These are phyloP conservation scores for Periphyllus acericola DNA, from an alignment of 2,888 invertebrate species.

Conservation along the genomic window DNA sequence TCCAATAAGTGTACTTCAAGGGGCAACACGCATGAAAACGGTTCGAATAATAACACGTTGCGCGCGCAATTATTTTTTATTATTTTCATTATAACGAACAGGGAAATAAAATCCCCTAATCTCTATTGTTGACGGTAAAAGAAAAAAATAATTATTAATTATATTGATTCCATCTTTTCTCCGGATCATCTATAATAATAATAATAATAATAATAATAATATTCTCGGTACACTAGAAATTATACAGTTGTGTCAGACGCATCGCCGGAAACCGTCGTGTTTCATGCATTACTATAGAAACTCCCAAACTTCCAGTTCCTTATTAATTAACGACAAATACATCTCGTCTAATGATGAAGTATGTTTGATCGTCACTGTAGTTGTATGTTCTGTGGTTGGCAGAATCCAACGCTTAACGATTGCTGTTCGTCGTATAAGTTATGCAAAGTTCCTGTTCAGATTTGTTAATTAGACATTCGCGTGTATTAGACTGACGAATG, in stretches of 20 bases:
- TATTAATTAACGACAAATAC: conserved; percentile 57
- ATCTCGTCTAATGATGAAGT: conserved; percentile 38
- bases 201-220: too few species aligned
- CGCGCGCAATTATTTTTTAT: not conserved
- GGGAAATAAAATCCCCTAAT: too few species aligned
- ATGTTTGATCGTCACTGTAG: conserved; percentile 54
- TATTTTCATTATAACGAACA: not conserved
- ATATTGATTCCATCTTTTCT: not conserved
- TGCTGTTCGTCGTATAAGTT: conserved; percentile 35
- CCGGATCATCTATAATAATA: not conserved
- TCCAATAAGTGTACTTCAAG: too few species aligned
- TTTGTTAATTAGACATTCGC: conserved; percentile 51
- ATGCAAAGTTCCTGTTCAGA: conserved; percentile 41
- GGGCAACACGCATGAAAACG: too few species aligned
- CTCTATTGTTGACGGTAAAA: too few species aligned
- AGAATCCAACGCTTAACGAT: conserved; percentile 45
- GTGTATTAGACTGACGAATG: not conserved
- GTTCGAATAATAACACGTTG: too few species aligned
- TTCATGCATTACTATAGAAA: conserved; percentile 24
- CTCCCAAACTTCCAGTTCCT: conserved; percentile 32
- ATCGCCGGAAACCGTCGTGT: conserved; percentile 7
- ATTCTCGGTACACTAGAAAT: not conserved
- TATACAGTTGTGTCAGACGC: not conserved
- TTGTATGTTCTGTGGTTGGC: conserved; percentile 45
- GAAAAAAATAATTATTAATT: too few species aligned